phyloP scores from a whole-genome alignment of 2,113 vertebrate genomes.

The Panurus biarmicus region DNA sequence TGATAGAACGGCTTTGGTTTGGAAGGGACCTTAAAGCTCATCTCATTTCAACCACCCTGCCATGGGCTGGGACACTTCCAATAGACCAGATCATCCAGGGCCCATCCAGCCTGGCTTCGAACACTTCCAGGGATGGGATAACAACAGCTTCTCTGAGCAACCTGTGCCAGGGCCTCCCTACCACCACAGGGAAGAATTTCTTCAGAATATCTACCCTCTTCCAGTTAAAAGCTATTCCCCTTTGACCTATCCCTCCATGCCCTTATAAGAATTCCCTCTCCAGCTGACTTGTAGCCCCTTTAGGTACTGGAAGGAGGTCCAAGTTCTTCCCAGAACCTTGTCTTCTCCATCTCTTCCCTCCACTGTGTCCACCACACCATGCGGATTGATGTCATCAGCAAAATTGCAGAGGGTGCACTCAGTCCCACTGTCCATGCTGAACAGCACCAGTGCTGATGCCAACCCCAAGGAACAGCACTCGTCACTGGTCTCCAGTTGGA shows the following conservation, averaged over 20 bases:
- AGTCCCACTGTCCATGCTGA: not conserved
- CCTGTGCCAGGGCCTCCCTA: not conserved
- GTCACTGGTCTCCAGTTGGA: not conserved
- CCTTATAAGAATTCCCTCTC: not conserved
- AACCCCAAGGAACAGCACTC: rapidly evolving
- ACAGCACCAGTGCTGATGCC: not conserved
- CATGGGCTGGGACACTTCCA: not conserved
- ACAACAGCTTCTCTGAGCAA: not conserved
- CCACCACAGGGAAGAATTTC: not conserved
- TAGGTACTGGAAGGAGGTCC: not conserved
- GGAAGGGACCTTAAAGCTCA: not conserved
- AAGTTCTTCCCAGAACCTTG: not conserved
- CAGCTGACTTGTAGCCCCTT: not conserved
- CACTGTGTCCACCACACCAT: not conserved
- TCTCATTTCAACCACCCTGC: not conserved
- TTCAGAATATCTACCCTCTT: not conserved
- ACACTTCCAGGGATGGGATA: not conserved
- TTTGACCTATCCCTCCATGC: not conserved
- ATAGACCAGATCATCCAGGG: not conserved
- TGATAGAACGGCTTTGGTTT: not conserved
- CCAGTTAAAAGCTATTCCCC: not conserved
- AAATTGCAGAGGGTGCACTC: not conserved
- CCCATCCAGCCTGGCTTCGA: not conserved
- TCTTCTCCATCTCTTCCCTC: not conserved
- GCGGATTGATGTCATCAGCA: not conserved